phyloP scores from a whole-genome alignment of 1,140 invertebrate genomes.

The Magallana ariakensis region DNA sequence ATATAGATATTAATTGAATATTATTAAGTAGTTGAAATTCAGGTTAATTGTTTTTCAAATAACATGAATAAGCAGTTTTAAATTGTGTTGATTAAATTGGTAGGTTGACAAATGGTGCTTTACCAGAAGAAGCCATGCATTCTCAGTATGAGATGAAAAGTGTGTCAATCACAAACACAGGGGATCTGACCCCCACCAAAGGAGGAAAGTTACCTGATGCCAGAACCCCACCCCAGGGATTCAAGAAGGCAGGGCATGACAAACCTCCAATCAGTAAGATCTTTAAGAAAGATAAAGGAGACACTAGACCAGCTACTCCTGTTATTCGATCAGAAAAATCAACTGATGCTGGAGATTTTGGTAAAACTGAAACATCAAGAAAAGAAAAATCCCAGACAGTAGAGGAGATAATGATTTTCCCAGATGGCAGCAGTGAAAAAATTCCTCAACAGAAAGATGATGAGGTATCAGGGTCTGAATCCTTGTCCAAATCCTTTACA shows the following conservation, averaged over 20 bases:
- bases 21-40: no score
- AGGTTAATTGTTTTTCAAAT: no score
- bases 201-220: slow-evolving; percentile 94
- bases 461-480: neutral
- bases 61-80: no score
- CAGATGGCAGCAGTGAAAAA: slow-evolving; percentile 34
- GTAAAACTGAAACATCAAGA: neutral
- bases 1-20: no score
- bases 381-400: neutral
- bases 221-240: slow-evolving; percentile 84
- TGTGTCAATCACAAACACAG: slow-evolving; percentile 96
- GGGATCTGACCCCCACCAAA: slow-evolving; percentile 93
- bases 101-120: slow-evolving; percentile 68
- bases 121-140: slow-evolving; percentile 87
- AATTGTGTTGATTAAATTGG: no score
- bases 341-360: neutral
- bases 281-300: slow-evolving; percentile 41
- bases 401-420: slow-evolving; percentile 33
- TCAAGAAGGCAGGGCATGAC: slow-evolving; percentile 40
- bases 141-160: slow-evolving; percentile 94
- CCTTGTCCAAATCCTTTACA: neutral
- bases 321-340: neutral
- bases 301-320: neutral
- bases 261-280: slow-evolving; percentile 38
- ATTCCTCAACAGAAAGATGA: neutral